These are phyloP conservation scores for Parasteatoda tepidariorum DNA, from an alignment of 1,140 invertebrate species.

Conservation along the genomic window DNA sequence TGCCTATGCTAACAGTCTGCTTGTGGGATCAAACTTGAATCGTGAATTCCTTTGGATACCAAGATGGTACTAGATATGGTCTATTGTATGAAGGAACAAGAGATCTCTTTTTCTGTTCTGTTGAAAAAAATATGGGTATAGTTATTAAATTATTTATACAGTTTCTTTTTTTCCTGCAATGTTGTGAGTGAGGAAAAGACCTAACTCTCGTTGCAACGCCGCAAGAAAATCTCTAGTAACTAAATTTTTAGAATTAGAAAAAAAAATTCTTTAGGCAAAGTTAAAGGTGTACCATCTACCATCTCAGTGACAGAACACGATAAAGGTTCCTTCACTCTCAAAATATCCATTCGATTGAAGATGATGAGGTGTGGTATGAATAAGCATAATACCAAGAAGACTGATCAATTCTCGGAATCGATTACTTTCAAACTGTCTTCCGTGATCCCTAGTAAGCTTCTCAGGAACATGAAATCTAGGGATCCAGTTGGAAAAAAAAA, in stretches of 20 bases:
- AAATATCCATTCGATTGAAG: too few species aligned
- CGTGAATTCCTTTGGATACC: neutral
- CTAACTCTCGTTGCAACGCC: neutral
- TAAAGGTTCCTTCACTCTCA: too few species aligned
- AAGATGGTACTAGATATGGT: neutral
- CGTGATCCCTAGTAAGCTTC: conserved; percentile 60
- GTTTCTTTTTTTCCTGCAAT: neutral
- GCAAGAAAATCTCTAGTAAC: too few species aligned
- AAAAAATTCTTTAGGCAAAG: too few species aligned
- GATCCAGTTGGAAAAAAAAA: neutral
- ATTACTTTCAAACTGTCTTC: neutral
- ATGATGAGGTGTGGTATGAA: too few species aligned
- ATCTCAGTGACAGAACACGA: too few species aligned
- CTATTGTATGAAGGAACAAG: neutral
- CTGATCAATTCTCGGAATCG: too few species aligned
- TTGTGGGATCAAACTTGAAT: neutral
- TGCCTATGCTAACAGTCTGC: neutral
- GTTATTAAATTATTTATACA: neutral
- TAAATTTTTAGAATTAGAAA: too few species aligned
- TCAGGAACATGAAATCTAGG: conserved; percentile 28
- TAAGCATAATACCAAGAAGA: too few species aligned
- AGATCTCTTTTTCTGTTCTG: neutral
- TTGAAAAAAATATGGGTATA: neutral
- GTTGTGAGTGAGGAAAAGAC: neutral
- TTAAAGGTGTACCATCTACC: too few species aligned